Base-by-base conservation (phyloP, 2,888 invertebrate species). In the Sceliomorpha sp. region DNA sequence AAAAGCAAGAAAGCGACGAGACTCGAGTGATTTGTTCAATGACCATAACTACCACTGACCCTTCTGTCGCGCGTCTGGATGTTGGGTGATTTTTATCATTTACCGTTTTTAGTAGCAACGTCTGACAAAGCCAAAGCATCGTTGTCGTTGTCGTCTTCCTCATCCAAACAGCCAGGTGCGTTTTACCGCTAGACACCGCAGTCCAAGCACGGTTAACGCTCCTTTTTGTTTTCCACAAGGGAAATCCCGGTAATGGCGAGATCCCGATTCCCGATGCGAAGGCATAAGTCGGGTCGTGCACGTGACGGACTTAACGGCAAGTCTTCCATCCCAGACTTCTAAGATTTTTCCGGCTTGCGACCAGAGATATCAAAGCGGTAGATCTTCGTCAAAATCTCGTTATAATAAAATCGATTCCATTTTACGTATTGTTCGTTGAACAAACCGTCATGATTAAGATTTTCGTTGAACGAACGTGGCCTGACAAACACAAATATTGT, bases 351-450 rank as follows among this genome's bases (percentile, higher is more conserved):
- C 47, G 32, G 40, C 42, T 24, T 40, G 53, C 53, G 42, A 24
- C 51, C 47, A 20, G 20, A 60, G 60, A 70, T 70, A 53, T 67
- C 70, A 51, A 51, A 48, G 42, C 62, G 58, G 58, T 70, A 66
- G 62, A 70, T 70, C 66, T 70, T 60, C 62, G 62, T 70, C 62
- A 36, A 70, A 66, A 66, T 58, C 58, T 70, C 66, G 70, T 70
- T 66, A 66, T 66, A 48, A 62, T 70, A 48, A 66, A 53, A 66
- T 66, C 70, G 62, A 66, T 67, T 45, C 24, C 24, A 36, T 37
- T 47, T 53, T 37, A 55, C 42, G 48, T 60, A 56, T 56, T 60
- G 64, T 53, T 40, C 45, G 45, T 31, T 27, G 7, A 9, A 7
- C 20, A 27, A 26, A 64, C 55, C 44, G 32, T 58, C 37, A 62